Conservation (phyloP, 2,888 invertebrate species). For the Therioaphis trifolii region DNA sequence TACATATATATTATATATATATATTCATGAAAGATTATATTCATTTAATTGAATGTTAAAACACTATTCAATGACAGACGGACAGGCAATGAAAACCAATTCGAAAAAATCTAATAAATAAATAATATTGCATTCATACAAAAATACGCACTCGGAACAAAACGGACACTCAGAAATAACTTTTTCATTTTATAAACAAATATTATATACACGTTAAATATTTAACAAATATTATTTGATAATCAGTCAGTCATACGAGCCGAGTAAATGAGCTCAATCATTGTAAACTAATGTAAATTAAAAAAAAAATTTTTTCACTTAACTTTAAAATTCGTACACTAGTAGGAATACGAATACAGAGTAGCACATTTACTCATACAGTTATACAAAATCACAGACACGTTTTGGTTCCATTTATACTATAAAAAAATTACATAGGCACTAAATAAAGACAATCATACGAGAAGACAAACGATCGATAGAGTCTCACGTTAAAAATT, state of each 20-base stretch:
- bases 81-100: constrained; percentile 58
- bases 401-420: constrained; percentile 62
- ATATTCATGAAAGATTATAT: constrained; percentile 38
- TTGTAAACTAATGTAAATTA: constrained; percentile 58
- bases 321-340: constrained; percentile 62
- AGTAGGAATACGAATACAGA: constrained; percentile 62
- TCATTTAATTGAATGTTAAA: constrained; percentile 45
- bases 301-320: constrained; percentile 60
- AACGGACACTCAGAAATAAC: constrained; percentile 58
- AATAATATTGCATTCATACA: constrained; percentile 62
- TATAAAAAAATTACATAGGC: constrained; percentile 60
- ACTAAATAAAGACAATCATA: constrained; percentile 62
- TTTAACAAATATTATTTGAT: constrained; percentile 62
- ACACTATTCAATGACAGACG: constrained; percentile 53
- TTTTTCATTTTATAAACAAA: constrained; percentile 59
- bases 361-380: constrained; percentile 63
- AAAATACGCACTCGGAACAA: constrained; percentile 61
- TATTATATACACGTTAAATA: constrained; percentile 61
- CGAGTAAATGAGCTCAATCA: constrained; percentile 62
- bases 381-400: constrained; percentile 62
- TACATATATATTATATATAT: too few species aligned
- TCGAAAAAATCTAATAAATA: constrained; percentile 52
- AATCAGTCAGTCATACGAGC: constrained; percentile 63
- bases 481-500: constrained; percentile 57
- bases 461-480: constrained; percentile 61